Evolutionary conservation across 2,888 invertebrate genomes (phyloP), one percentile per base, ranked within the genome.

Genomic region (Sipunculus nudus): DNA sequence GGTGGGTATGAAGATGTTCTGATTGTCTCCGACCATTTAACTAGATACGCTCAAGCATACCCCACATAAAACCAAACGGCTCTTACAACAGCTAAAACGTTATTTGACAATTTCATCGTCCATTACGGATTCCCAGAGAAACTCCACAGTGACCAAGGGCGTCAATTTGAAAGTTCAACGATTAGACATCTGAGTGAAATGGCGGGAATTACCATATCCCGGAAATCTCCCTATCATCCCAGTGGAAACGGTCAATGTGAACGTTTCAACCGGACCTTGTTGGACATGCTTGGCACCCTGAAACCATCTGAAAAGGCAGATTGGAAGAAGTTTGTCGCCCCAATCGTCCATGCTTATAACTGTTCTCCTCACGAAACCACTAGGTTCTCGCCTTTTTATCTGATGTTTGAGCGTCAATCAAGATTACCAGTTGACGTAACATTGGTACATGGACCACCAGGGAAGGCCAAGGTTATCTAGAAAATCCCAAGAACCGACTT

Each of bases 221-320:
- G 39, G 6, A 56, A 47, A 13, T 48, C 48, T 13, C 40, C 56
- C 5, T 64, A 58, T 41, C 57, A 61, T 28, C 59, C 48, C 16
- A 28, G 45, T 21, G 60, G 65, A 25, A 69, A 70, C 38, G 53
- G 59, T 2, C 61, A 68, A 19, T 69, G 69, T 47, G 65, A 73
- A 56, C 31, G 69, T 4, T 71, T 73, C 47, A 69, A 72, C 55
- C 10, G 67, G 2, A 67, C 67, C 1, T 28, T 71, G 10, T 65
- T 65, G 25, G 50, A 68, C 25, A 46, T 70, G 41, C 39, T 71
- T 3, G 46, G 61, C 0, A 61, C 64, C 10, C 48, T 71, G 4
- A 43, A 53, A 28, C 49, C 53, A 35, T 50, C 55, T 13, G 10
- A 61, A 31, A 70, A 69, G 50, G n/a, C 40, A 6, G 53, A 58